Conservation (phyloP, 53 echinoderm and acorn worm species). For the Apostichopus leukothele region DNA sequence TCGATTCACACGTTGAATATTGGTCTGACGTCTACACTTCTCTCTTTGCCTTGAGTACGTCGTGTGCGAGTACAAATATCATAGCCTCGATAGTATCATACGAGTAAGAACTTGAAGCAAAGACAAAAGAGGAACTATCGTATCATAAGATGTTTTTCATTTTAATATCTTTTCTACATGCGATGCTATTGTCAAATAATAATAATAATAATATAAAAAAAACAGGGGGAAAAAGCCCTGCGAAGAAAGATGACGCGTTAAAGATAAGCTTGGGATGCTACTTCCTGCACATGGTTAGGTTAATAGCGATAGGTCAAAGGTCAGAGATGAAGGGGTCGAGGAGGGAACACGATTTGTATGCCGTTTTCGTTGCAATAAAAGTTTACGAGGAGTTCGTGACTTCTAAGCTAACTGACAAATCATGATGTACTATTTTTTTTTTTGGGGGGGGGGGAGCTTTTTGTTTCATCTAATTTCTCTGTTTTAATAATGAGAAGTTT, state of each 20-base stretch:
- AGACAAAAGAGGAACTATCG: too few species aligned
- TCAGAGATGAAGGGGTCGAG: slow-evolving; percentile 17
- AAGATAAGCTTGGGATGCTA: slow-evolving; percentile 26
- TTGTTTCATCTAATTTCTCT: not conserved
- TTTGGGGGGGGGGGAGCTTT: not conserved
- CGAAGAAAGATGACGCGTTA: not conserved
- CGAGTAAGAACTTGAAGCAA: too few species aligned
- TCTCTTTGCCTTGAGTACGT: too few species aligned
- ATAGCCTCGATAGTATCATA: too few species aligned
- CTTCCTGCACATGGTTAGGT: slow-evolving; percentile 15
- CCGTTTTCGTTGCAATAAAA: slow-evolving; percentile 41
- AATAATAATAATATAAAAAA: not conserved
- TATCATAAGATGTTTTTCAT: too few species aligned
- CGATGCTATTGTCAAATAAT: not conserved
- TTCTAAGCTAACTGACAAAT: slow-evolving; percentile 22
- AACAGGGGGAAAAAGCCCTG: not conserved
- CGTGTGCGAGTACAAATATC: too few species aligned
- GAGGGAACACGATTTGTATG: slow-evolving; percentile 1
- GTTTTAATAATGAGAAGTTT: too few species aligned
- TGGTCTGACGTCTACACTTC: too few species aligned
- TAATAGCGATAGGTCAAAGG: slow-evolving; percentile 34
- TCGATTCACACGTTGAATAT: too few species aligned
- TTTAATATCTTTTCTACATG: not conserved
- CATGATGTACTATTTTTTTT: slow-evolving; percentile 5
- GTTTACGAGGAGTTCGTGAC: slow-evolving; percentile 39